Percentiles rank a stretch among this genome's conserved stretches.
These are phyloP conservation scores for Actenoides hombroni DNA, from an alignment of 2,113 vertebrate genomes.

Conservation along the genomic window DNA sequence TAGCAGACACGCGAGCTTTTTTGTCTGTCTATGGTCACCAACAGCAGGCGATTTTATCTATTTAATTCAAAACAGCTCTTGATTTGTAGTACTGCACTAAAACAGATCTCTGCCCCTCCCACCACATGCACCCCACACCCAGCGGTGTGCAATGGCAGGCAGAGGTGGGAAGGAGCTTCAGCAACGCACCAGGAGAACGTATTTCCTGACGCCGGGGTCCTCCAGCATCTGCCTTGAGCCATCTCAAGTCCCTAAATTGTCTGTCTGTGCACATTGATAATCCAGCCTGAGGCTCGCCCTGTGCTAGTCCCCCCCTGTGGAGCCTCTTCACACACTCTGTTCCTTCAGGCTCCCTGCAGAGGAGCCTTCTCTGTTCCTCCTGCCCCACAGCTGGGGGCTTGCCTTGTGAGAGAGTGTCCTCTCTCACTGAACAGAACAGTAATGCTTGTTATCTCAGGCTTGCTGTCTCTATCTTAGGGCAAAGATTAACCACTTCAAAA, in stretches of 20 bases:
- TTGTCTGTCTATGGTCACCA: not conserved
- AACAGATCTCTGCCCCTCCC: not conserved
- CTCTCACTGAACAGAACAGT: fast-evolving
- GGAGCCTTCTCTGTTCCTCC: not conserved
- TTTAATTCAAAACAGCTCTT: not conserved
- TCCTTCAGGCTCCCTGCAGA: not conserved
- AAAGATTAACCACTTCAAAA: not conserved
- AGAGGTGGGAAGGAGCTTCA: not conserved
- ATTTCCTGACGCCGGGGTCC: fast-evolving
- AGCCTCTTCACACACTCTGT: not conserved
- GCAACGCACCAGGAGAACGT: not conserved
- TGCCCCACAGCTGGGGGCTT: not conserved
- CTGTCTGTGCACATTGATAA: fast-evolving
- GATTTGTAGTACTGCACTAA: too few relatives aligned
- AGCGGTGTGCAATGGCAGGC: not conserved
- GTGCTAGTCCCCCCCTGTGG: not conserved
- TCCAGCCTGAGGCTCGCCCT: not conserved
- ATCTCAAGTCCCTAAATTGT: not conserved
- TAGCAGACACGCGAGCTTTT: not conserved
- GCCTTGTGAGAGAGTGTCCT: not conserved
- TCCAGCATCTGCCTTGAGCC: not conserved
- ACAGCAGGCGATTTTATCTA: not conserved
- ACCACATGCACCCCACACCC: too few relatives aligned
- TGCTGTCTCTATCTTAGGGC: not conserved
- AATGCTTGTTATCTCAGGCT: not conserved